Conservation (phyloP, 35 echinoderm and acorn worm genomes). For the Holothuria glaberrima region DNA sequence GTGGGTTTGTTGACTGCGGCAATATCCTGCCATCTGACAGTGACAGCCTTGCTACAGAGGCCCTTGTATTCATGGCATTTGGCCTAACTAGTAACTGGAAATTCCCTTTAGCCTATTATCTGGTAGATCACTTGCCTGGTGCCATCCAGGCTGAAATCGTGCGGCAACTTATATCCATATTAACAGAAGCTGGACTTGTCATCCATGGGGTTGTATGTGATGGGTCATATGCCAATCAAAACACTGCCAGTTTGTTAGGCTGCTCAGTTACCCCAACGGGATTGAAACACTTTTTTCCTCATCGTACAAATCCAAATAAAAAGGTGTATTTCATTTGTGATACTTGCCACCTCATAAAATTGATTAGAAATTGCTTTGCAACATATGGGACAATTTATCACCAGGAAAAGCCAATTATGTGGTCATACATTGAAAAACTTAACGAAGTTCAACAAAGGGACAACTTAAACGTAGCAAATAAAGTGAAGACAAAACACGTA, state of each 20-base stretch:
- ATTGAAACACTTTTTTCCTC: conserved; percentile 52
- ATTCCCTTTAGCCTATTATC: conserved; percentile 66
- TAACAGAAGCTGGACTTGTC: conserved; percentile 61
- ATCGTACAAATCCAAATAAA: conserved; percentile 57
- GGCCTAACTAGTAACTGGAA: conserved; percentile 64
- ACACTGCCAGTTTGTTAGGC: conserved; percentile 57
- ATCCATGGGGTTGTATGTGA: conserved; percentile 70
- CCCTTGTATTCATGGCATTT: conserved; percentile 64
- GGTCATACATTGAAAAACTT: conserved; percentile 68
- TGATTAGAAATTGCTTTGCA: conserved; percentile 68
- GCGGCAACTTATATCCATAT: conserved; percentile 45
- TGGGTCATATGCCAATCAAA: conserved; percentile 70
- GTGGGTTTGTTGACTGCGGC: conserved; percentile 60
- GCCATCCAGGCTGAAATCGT: conserved; percentile 61
- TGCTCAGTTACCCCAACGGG: conserved; percentile 51
- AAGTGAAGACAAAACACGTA: conserved; percentile 69
- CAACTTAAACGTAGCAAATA: conserved; percentile 66
- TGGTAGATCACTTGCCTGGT: conserved; percentile 64
- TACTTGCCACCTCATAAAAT: conserved; percentile 59
- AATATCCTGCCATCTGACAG: conserved; percentile 20
- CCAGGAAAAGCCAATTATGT: conserved; percentile 45
- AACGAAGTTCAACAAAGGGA: conserved; percentile 63
- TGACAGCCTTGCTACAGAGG: conserved; percentile 13
- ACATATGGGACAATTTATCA: too few relatives aligned
- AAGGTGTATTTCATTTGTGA: conserved; percentile 75